Base-by-base conservation (phyloP, 1,140 invertebrate genomes). In the Zaprionus camerounensis region DNA sequence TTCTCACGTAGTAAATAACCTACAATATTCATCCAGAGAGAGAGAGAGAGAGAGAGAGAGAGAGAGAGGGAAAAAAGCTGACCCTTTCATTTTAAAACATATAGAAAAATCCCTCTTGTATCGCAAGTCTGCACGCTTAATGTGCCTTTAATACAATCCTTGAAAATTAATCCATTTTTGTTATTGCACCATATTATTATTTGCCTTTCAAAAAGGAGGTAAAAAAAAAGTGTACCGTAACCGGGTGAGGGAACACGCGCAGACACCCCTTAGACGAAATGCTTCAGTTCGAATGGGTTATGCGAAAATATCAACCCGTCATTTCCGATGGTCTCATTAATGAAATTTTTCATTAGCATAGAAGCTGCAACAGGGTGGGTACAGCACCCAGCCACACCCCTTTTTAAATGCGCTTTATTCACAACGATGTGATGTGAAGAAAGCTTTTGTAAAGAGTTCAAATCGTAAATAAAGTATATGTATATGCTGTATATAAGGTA, bases 301-400 rank as follows among this genome's bases (percentile, higher is more conserved):
- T 78, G 64, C 34, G 73, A 69, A 81, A 72, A 62, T 72, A 78
- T 82, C 64, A 61, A 68, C 64, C 64, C 56, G 57, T 66, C 64
- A 68, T 34, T 68, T 73, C 57, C 49, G 55, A 72, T 61, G 64
- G 9, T 81, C 68, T 81, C 61, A 82, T 81, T 84, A 84, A 81
- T 84, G 82, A 84, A 84, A 84, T 73, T 81, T 80, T 80, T 73
- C 55, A 71, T 56, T 44, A 51, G 53, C 63, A 24, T 51, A 9
- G 36, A 9, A 49, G 53, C 20, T 56, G 55, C 38, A 44, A 36
- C 49, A 55, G 69, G 73, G 55, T 70, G 64, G 69, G 46, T 46
- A 31, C 41, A 9, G n/a, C n/a, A 46, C 6, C n/a, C 41, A 57
- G 65, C 62, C 81, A 84, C 81, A 61, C 81, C 81, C 74, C 41